Conservation (phyloP, 2,888 invertebrate species). For the Ennomos erosarius region DNA sequence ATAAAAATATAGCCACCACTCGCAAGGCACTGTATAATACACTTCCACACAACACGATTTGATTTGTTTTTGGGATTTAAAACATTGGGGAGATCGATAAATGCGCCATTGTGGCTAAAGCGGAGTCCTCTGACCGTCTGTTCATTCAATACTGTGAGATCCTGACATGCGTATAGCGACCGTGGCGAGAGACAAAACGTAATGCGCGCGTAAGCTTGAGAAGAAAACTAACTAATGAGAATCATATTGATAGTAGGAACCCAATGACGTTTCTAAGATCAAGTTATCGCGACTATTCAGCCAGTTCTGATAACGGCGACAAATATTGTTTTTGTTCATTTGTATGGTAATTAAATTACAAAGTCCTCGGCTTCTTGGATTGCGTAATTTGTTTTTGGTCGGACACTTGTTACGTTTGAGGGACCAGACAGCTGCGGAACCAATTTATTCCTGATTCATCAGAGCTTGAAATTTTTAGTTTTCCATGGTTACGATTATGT, state of each 20-base stretch:
- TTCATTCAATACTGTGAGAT: slow-evolving; percentile 74
- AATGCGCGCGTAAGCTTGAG: slow-evolving; percentile 39
- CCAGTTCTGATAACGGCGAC: slow-evolving; percentile 35
- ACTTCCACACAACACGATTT: slow-evolving; percentile 67
- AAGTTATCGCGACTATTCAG: slow-evolving; percentile 40
- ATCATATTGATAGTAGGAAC: too few relatives aligned
- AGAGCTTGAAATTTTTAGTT: too few relatives aligned
- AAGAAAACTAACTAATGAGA: slow-evolving; percentile 68
- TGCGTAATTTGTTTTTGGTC: slow-evolving; percentile 3
- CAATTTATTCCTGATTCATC: too few relatives aligned
- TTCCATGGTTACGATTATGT: too few relatives aligned
- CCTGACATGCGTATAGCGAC: slow-evolving; percentile 73
- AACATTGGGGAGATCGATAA: slow-evolving; percentile 76
- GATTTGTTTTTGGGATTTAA: slow-evolving; percentile 60
- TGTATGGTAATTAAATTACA: slow-evolving; percentile 9
- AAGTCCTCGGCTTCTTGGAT: neutral
- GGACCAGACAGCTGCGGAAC: too few relatives aligned
- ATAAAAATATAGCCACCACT: slow-evolving; percentile 23
- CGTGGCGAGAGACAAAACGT: slow-evolving; percentile 40
- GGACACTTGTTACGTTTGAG: too few relatives aligned
- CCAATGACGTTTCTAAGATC: slow-evolving; percentile 51
- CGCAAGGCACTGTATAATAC: slow-evolving; percentile 36
- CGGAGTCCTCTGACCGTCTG: slow-evolving; percentile 54
- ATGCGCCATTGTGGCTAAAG: slow-evolving; percentile 58
- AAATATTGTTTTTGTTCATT: slow-evolving; percentile 29